Conservation (phyloP, 2,888 invertebrate genomes). For the Miltochrista miniata region DNA sequence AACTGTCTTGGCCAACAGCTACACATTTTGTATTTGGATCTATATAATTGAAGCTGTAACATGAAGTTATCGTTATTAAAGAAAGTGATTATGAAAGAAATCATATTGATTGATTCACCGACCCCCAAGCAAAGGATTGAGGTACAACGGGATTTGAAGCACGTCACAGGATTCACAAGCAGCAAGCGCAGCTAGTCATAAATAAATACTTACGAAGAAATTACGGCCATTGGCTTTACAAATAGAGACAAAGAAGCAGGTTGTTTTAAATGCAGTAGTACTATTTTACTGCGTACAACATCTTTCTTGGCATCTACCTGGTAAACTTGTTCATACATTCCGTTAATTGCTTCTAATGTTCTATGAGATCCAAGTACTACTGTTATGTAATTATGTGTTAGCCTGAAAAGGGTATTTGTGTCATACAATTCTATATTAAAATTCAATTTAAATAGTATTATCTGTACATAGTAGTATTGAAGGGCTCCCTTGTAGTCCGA, state of each 20-base stretch:
- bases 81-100: too few relatives aligned
- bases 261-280: conserved; percentile 85
- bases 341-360: conserved; percentile 80
- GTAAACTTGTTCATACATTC: conserved; percentile 88
- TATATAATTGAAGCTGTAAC: conserved; percentile 54
- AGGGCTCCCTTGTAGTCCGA: not conserved
- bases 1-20: conserved; percentile 82
- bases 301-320: conserved; percentile 83
- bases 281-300: conserved; percentile 83
- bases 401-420: conserved; percentile 60
- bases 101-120: too few relatives aligned
- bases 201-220: conserved; percentile 68
- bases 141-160: too few relatives aligned
- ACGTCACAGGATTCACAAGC: too few relatives aligned
- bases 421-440: not conserved
- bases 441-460: not conserved
- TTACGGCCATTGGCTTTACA: conserved; percentile 86
- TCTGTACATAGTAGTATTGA: not conserved
- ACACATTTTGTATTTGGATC: conserved; percentile 82
- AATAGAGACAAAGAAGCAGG: conserved; percentile 84
- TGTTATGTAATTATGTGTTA: conserved; percentile 82
- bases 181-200: not conserved
- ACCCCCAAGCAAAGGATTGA: too few relatives aligned
- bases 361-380: conserved; percentile 88
- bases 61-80: conserved; percentile 9